Percentiles rank a stretch among this genome's conserved stretches.
These are phyloP conservation scores for Microplitis mediator DNA, from an alignment of 1,140 invertebrate species.

Conservation along the genomic window DNA sequence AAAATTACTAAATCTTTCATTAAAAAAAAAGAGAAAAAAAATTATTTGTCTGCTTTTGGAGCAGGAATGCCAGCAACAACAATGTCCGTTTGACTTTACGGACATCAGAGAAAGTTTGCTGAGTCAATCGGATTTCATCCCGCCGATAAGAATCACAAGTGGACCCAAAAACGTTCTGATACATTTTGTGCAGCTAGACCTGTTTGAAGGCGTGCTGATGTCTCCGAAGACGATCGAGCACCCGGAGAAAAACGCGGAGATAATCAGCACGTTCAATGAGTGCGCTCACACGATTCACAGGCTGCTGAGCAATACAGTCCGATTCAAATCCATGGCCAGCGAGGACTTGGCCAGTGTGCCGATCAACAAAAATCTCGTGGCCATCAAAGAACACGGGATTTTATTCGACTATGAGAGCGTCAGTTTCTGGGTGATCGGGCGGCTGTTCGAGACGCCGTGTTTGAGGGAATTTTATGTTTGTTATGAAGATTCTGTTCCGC, in stretches of 20 bases:
- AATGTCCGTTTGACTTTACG: constrained; percentile 69
- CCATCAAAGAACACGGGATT: constrained; percentile 77
- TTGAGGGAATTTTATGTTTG: constrained; percentile 80
- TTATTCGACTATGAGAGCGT: constrained; percentile 65
- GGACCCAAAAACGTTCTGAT: constrained; percentile 72
- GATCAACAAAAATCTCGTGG: constrained; percentile 75
- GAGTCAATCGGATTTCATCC: constrained; percentile 72
- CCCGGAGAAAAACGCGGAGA: constrained; percentile 59
- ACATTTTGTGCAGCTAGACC: constrained; percentile 73
- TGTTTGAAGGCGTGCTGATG: constrained; percentile 69
- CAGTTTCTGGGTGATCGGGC: constrained; percentile 62
- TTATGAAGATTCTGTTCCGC: constrained; percentile 77
- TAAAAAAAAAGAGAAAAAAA: constrained; percentile 19
- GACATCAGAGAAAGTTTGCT: constrained; percentile 75
- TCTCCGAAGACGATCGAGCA: constrained; percentile 63
- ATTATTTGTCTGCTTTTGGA: constrained; percentile 40
- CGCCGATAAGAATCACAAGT: constrained; percentile 68
- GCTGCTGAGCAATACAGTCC: constrained; percentile 72
- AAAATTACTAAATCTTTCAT: not conserved
- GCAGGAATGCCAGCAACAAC: constrained; percentile 66
- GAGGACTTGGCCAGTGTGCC: constrained; percentile 66
- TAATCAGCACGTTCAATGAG: constrained; percentile 70
- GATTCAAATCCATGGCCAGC: constrained; percentile 66
- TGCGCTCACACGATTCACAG: constrained; percentile 73
- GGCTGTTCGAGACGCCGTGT: constrained; percentile 74